These are phyloP conservation scores for Pectinophora gossypiella DNA, from an alignment of 1,140 invertebrate genomes.

Conservation along the genomic window DNA sequence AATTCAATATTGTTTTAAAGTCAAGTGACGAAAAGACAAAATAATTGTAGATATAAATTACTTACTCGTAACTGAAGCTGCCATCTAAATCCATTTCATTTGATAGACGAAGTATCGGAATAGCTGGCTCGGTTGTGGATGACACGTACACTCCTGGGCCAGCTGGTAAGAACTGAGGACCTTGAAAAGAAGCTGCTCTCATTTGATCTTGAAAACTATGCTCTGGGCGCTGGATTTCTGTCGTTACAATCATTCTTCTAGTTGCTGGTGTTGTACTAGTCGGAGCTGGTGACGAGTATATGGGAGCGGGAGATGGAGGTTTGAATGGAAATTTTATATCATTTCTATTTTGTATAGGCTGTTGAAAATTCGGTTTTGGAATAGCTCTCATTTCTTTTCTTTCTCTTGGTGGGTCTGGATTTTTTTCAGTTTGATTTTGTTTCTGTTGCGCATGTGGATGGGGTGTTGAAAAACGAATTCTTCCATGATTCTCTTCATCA, in stretches of 20 bases:
- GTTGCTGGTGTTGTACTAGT: conserved; percentile 26
- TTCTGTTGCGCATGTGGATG: conserved; percentile 16
- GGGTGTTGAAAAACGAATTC: conserved; percentile 10
- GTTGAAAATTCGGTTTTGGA: conserved; percentile 32
- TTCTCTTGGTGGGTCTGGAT: conserved; percentile 21
- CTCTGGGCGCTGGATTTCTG: conserved; percentile 37
- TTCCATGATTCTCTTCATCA: conserved; percentile 34
- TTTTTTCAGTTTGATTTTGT: conserved; percentile 29
- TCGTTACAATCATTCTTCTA: conserved; percentile 49
- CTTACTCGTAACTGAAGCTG: conserved; percentile 74
- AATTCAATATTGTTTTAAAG: conserved; percentile 19
- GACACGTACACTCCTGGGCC: conserved; percentile 40
- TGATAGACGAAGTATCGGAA: conserved; percentile 67
- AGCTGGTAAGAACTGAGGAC: conserved; percentile 37
- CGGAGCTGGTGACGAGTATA: background rate
- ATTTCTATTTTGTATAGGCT: conserved; percentile 39
- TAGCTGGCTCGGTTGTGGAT: conserved; percentile 61
- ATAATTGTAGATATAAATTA: conserved; percentile 11
- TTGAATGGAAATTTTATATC: conserved; percentile 31
- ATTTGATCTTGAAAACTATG: conserved; percentile 36
- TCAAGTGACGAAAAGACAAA: background rate
- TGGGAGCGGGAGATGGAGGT: conserved; percentile 14
- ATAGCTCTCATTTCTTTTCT: conserved; percentile 33
- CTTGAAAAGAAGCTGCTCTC: conserved; percentile 38
- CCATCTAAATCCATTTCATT: conserved; percentile 74